Percentiles rank a stretch among this genome's conserved stretches.
Evolutionary conservation across 2,113 vertebrate species (phyloP).

Genomic region (Raja brachyura): DNA sequence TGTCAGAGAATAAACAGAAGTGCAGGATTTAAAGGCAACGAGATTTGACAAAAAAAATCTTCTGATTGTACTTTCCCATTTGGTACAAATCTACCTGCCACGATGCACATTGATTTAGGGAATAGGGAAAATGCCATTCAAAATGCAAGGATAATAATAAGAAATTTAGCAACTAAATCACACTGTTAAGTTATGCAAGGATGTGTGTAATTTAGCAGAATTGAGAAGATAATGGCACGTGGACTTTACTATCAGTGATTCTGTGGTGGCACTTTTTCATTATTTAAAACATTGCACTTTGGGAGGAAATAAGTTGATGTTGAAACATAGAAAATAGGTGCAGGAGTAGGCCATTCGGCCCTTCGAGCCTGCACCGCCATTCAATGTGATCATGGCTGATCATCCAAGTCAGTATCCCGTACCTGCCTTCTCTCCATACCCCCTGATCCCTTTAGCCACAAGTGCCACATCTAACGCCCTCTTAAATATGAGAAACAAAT

Average conservation of each 20-base stretch:
- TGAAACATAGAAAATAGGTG: too few species aligned
- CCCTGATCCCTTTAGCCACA: too few species aligned
- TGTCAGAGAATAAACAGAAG: not conserved
- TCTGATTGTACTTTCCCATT: not conserved
- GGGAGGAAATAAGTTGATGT: not conserved
- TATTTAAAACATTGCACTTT: not conserved
- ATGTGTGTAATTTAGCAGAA: not conserved
- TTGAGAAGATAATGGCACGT: not conserved
- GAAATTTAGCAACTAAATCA: not conserved
- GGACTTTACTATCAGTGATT: not conserved
- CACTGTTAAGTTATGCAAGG: not conserved
- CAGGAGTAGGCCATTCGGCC: too few species aligned
- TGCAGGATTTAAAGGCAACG: not conserved
- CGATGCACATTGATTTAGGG: not conserved
- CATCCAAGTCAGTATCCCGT: too few species aligned
- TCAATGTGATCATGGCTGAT: too few species aligned
- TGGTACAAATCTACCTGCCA: not conserved
- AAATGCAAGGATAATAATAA: not conserved
- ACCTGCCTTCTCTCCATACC: too few species aligned
- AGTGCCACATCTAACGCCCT: too few species aligned
- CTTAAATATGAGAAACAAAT: too few species aligned
- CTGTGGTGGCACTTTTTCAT: not conserved
- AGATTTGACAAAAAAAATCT: too few species aligned
- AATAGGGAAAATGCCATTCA: not conserved
- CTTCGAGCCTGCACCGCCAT: too few species aligned